A percentile compares a stretch with the other conserved stretches of the same genome.
Evolutionary conservation across 2,113 vertebrate species (phyloP).

Genomic region (Callionymus lyra): DNA sequence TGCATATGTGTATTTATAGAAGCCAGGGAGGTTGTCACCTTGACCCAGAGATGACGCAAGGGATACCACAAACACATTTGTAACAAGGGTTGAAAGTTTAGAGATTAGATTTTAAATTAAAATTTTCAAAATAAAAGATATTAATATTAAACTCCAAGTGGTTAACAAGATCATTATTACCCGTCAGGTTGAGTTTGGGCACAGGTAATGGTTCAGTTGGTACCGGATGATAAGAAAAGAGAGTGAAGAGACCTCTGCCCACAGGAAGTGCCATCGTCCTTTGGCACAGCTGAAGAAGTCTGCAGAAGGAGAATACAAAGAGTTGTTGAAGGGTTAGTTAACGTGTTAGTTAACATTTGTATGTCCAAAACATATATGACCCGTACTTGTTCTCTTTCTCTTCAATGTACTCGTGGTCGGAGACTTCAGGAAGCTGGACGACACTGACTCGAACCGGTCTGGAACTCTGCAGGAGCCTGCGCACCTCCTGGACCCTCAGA

Average conservation of each 20-base stretch:
- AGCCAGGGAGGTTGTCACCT: no score
- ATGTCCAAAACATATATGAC: background rate
- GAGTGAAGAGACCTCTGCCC: constrained; percentile 92
- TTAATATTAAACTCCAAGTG: no score
- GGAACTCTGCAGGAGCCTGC: constrained; percentile 90
- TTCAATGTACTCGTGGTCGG: constrained; percentile 95
- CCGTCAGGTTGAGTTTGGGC: constrained; percentile 92
- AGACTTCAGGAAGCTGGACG: constrained; percentile 89
- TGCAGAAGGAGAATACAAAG: constrained; percentile 26
- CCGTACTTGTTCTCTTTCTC: constrained; percentile 94
- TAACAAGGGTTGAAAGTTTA: background rate
- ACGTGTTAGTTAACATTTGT: background rate
- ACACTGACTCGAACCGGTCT: constrained; percentile 88
- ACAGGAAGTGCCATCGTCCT: constrained; percentile 92
- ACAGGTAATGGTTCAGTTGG: constrained; percentile 90
- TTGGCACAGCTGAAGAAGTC: constrained; percentile 89
- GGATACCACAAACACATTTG: no score
- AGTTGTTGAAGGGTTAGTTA: background rate
- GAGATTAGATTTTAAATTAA: no score
- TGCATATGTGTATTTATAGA: no score
- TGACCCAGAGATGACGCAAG: no score
- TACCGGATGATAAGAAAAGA: constrained; percentile 93
- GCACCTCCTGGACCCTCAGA: constrained; percentile 86
- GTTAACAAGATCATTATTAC: constrained; percentile 59
- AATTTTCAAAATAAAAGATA: no score